These are phyloP conservation scores for Pseudochirops corinnae DNA, from an alignment of 2,797 vertebrate genomes.

Conservation along the genomic window DNA sequence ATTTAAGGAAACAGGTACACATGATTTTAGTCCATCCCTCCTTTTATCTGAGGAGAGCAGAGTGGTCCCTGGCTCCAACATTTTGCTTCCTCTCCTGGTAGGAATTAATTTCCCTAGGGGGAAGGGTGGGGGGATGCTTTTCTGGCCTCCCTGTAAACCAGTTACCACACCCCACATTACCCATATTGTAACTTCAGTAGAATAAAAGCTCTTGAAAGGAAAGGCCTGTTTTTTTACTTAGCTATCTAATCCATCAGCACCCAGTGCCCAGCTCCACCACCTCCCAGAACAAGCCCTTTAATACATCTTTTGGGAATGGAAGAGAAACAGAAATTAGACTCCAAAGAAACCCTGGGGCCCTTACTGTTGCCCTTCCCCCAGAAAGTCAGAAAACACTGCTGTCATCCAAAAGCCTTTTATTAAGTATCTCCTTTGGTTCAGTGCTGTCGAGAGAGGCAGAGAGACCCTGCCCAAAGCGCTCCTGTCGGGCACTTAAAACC, in stretches of 20 bases:
- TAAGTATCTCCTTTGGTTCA: slow-evolving; percentile 1
- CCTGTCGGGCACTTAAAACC: not conserved
- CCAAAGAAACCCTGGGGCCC: not conserved
- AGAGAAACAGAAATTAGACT: not conserved
- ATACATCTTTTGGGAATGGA: not conserved
- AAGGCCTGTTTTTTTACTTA: not conserved
- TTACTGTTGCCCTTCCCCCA: not conserved
- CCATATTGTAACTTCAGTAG: not conserved
- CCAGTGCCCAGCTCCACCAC: not conserved
- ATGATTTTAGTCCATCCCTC: not conserved
- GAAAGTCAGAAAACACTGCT: not conserved
- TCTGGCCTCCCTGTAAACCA: not conserved
- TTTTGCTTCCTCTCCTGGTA: not conserved
- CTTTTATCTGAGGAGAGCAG: not conserved
- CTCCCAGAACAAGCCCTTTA: not conserved
- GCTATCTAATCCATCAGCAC: not conserved
- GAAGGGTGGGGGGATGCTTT: not conserved
- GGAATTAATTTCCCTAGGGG: not conserved
- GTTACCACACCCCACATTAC: not conserved
- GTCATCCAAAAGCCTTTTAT: slow-evolving; percentile 1
- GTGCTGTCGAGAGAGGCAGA: not conserved
- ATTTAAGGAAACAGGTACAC: not conserved
- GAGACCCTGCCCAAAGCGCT: not conserved
- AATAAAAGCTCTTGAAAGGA: not conserved
- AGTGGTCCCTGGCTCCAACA: not conserved